A percentile compares a stretch with the other conserved stretches of the same genome.
Conservation (phyloP, 2,113 vertebrate species). For the Catagonus wagneri region DNA sequence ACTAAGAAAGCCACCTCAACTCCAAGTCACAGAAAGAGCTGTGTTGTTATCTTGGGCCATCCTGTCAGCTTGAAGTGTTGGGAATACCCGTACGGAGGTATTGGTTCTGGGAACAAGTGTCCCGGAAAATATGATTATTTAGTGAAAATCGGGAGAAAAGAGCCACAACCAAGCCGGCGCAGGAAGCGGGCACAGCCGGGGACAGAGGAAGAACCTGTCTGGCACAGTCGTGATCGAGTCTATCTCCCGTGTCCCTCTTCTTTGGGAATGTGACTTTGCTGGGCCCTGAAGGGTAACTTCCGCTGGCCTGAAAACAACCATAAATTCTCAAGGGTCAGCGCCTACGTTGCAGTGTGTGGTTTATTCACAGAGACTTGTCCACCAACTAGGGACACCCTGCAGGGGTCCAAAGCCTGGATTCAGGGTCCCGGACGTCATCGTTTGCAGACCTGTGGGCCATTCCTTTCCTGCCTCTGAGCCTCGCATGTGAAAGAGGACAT, state of each 20-base stretch:
- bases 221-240: accelerated
- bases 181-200: neutral
- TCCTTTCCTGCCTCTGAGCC: neutral
- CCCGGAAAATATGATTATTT: neutral
- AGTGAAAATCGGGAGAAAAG: neutral
- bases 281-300: neutral
- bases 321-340: neutral
- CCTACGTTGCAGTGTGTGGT: neutral
- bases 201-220: accelerated
- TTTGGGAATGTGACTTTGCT: neutral
- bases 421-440: accelerated
- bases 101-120: neutral
- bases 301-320: too few relatives aligned
- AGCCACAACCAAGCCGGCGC: neutral
- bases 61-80: neutral
- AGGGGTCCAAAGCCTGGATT: neutral
- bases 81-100: neutral
- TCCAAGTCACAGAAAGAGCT: accelerated
- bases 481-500: neutral
- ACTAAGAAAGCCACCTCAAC: accelerated
- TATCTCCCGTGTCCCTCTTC: neutral
- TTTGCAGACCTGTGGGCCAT: accelerated
- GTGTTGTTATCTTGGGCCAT: accelerated
- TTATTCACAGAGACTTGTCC: neutral
- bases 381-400: accelerated